A percentile compares a stretch with the other conserved stretches of the same genome.
Conservation (phyloP, 2,888 invertebrate species). For the Caradrina clavipalpis region DNA sequence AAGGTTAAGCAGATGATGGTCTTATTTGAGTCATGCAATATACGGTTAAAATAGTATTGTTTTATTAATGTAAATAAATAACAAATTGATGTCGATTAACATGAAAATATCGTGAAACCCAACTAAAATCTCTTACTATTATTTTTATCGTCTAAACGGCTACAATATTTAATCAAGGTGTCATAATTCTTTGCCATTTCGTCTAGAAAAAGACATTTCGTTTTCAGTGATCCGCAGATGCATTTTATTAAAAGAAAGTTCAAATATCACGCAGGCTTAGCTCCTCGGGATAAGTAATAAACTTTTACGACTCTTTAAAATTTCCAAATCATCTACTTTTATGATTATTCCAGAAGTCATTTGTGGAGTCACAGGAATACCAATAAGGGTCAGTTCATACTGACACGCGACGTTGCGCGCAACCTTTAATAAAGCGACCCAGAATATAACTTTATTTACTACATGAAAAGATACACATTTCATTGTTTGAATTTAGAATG, state of each 20-base stretch:
- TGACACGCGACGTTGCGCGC: too few species aligned
- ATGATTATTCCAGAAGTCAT: conserved; percentile 51
- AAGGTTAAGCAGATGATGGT: too few species aligned
- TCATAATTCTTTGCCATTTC: conserved; percentile 14
- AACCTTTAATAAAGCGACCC: too few species aligned
- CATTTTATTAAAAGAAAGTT: conserved; percentile 52
- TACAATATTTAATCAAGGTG: conserved; percentile 10
- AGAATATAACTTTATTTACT: too few species aligned
- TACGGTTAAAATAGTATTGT: too few species aligned
- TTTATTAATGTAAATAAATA: too few species aligned
- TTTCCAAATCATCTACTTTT: conserved; percentile 60
- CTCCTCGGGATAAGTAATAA: conserved; percentile 47
- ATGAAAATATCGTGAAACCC: neutral
- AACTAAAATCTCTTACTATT: neutral
- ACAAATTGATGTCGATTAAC: too few species aligned
- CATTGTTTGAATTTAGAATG: too few species aligned
- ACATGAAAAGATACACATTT: too few species aligned
- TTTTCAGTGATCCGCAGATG: conserved; percentile 40
- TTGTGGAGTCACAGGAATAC: conserved; percentile 30
- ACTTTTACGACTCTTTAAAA: conserved; percentile 58
- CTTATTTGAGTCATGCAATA: too few species aligned
- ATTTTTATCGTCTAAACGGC: neutral
- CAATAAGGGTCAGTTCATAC: conserved; percentile 16
- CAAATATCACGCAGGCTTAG: conserved; percentile 37
- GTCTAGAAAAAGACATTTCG: conserved; percentile 24